Conservation (phyloP, 1,140 invertebrate species). For the Orchesella cincta region DNA sequence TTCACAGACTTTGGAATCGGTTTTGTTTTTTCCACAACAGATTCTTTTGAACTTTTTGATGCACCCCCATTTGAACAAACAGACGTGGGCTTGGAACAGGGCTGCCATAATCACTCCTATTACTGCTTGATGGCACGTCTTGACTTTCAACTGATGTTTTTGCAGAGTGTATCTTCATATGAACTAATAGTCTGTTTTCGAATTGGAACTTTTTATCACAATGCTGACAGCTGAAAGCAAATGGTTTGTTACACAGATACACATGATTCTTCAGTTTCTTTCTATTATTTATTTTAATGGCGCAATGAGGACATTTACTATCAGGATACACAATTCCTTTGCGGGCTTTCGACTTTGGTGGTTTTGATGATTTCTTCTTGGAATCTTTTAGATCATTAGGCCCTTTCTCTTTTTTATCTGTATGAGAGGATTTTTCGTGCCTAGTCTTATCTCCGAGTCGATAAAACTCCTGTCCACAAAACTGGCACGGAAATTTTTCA, state of each 20-base stretch:
- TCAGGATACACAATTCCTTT: background rate
- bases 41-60: background rate
- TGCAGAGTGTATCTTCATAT: background rate
- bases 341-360: background rate
- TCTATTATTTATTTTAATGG: background rate
- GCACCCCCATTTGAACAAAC: background rate
- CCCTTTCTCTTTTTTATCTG: background rate
- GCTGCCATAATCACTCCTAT: background rate
- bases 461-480: background rate
- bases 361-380: background rate
- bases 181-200: background rate
- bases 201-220: slow-evolving; percentile 6
- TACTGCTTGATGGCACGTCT: background rate
- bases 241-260: background rate
- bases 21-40: background rate
- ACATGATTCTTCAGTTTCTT: background rate
- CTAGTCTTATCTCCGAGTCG: background rate
- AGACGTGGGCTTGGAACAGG: background rate
- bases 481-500: background rate
- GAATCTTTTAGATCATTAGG: background rate
- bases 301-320: background rate
- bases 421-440: background rate
- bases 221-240: background rate
- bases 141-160: background rate
- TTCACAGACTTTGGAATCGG: slow-evolving; percentile 13